These are phyloP conservation scores for Apocheima hispidaria DNA, from an alignment of 2,888 invertebrate species.

Conservation along the genomic window DNA sequence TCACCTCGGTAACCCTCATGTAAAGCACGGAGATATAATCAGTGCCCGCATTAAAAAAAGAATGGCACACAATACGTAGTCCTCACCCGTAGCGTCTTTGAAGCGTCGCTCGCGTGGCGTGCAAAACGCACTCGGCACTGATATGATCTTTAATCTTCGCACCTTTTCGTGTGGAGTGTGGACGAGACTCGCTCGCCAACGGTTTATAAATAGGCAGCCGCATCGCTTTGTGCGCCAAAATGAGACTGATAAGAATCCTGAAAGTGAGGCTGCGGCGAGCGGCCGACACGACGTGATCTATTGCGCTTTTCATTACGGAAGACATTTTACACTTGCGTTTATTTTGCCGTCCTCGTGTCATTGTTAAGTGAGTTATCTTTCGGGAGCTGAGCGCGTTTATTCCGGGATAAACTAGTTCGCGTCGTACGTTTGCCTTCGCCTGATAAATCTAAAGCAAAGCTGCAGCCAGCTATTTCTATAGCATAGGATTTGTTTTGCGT, in stretches of 20 bases:
- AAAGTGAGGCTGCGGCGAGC: conserved; percentile 60
- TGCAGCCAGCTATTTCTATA: conserved; percentile 28
- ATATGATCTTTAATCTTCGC: conserved; percentile 85
- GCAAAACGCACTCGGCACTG: conserved; percentile 75
- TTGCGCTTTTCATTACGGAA: conserved; percentile 69
- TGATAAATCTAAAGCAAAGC: conserved; percentile 21
- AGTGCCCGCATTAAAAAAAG: conserved; percentile 49
- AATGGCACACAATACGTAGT: conserved; percentile 57
- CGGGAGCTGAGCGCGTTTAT: conserved; percentile 17
- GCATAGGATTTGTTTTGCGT: conserved; percentile 6
- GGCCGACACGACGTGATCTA: conserved; percentile 58
- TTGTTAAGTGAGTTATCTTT: conserved; percentile 33
- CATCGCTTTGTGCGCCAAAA: conserved; percentile 79
- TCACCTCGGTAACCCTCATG: conserved; percentile 39
- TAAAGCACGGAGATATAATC: conserved; percentile 33
- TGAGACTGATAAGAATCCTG: conserved; percentile 83
- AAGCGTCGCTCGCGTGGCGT: conserved; percentile 63
- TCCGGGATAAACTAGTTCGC: conserved; percentile 18
- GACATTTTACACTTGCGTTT: conserved; percentile 26
- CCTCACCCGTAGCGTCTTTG: conserved; percentile 62
- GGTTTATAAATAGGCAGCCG: conserved; percentile 76
- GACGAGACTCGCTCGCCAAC: conserved; percentile 64
- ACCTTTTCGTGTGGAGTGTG: conserved; percentile 80
- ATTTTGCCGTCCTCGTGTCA: conserved; percentile 24
- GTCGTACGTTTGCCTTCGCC: conserved; percentile 9